Conservation (phyloP, 2,113 vertebrate species). For the Danionella cerebrum region DNA sequence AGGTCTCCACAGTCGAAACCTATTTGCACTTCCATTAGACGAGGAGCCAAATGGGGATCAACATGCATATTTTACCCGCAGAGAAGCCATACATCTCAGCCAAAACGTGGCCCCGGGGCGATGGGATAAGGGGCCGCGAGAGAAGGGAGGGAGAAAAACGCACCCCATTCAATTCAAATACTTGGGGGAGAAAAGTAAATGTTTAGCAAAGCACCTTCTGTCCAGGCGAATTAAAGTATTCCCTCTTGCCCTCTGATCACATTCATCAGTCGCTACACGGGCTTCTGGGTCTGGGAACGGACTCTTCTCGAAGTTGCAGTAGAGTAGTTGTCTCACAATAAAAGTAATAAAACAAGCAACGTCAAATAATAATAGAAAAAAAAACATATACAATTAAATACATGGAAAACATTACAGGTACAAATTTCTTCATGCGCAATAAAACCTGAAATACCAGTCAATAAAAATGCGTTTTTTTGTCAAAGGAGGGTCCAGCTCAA, state of each 20-base stretch:
- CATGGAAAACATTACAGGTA: too few relatives aligned
- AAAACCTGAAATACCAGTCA: too few relatives aligned
- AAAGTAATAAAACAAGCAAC: too few relatives aligned
- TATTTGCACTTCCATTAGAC: conserved; percentile 75
- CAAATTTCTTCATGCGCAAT: too few relatives aligned
- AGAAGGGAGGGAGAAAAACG: conserved; percentile 52
- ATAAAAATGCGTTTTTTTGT: too few relatives aligned
- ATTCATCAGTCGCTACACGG: conserved; percentile 60
- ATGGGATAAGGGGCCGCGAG: conserved; percentile 53
- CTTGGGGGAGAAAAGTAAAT: conserved; percentile 57
- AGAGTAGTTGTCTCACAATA: too few relatives aligned
- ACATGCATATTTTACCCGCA: conserved; percentile 71
- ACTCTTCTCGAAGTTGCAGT: too few relatives aligned
- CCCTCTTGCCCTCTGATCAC: conserved; percentile 61
- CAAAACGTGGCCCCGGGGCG: conserved; percentile 67
- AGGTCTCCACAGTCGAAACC: conserved; percentile 68
- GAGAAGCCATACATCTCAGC: conserved; percentile 72
- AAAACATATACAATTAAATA: too few relatives aligned
- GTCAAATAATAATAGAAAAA: too few relatives aligned
- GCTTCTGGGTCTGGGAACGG: conserved; percentile 62
- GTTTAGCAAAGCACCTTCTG: conserved; percentile 65
- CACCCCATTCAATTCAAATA: conserved; percentile 60
- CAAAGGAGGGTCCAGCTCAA: too few relatives aligned
- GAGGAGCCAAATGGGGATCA: conserved; percentile 67
- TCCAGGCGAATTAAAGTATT: conserved; percentile 58